Evolutionary conservation across 2,888 invertebrate genomes (phyloP).

Genomic region (Ypsolopha sequella): DNA sequence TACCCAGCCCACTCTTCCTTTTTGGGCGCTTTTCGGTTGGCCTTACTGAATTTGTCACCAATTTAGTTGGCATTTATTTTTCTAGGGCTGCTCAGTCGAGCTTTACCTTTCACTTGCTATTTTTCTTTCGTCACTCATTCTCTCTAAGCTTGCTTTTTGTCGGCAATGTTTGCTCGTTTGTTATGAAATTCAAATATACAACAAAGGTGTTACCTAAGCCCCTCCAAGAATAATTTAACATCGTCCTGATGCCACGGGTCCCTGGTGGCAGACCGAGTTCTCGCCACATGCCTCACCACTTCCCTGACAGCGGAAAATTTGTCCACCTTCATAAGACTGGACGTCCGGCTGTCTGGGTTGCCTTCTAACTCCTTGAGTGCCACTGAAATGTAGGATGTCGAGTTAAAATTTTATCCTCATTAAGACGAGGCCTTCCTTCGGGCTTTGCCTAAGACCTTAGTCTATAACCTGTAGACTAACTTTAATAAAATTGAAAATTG

Average conservation of each 20-base stretch:
- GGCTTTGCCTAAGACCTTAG: too few species aligned
- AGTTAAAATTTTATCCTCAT: too few species aligned
- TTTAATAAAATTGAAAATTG: too few species aligned
- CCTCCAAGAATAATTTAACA: constrained; percentile 39
- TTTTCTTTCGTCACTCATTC: not conserved
- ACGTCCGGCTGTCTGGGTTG: constrained; percentile 46
- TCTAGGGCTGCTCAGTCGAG: too few species aligned
- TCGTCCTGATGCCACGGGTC: constrained; percentile 38
- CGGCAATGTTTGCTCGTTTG: not conserved
- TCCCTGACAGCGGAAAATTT: constrained; percentile 53
- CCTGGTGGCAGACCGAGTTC: constrained; percentile 34
- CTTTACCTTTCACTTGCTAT: too few species aligned
- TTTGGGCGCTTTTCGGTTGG: too few species aligned
- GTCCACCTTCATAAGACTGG: constrained; percentile 46
- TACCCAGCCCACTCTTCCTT: too few species aligned
- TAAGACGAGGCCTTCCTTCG: too few species aligned
- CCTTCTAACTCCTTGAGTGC: constrained; percentile 58
- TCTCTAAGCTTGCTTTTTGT: not conserved
- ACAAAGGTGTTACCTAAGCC: constrained; percentile 28
- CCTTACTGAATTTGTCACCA: too few species aligned
- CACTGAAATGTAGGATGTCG: constrained; percentile 25
- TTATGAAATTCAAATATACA: not conserved
- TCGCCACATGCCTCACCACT: constrained; percentile 42
- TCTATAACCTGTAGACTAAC: too few species aligned
- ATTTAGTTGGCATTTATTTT: too few species aligned